Conservation (phyloP, 2,113 vertebrate species). For the Puntigrus tetrazona region DNA sequence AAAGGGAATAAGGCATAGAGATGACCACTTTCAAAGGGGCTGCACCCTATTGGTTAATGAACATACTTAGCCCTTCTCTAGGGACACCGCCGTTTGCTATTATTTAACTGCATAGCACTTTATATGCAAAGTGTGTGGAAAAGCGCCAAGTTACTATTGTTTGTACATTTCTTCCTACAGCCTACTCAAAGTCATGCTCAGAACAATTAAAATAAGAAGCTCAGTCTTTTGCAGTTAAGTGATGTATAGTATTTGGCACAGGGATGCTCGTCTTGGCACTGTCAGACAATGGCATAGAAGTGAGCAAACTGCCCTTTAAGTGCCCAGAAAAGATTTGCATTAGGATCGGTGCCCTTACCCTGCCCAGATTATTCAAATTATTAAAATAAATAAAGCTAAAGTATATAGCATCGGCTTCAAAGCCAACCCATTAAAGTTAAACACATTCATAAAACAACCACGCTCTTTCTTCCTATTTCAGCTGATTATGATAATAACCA, state of each 20-base stretch:
- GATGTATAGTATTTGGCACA: constrained; percentile 46
- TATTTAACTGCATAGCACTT: constrained; percentile 10
- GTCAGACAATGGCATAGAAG: constrained; percentile 63
- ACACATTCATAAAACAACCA: constrained; percentile 51
- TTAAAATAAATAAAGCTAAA: constrained; percentile 55
- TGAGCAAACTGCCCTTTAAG: constrained; percentile 72
- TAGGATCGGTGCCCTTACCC: constrained; percentile 64
- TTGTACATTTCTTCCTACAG: constrained; percentile 19
- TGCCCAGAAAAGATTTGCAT: constrained; percentile 65
- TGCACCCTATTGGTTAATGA: constrained; percentile 8
- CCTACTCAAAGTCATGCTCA: constrained; percentile 4
- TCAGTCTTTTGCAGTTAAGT: constrained; percentile 22
- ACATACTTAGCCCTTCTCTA: not conserved
- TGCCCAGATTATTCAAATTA: constrained; percentile 62
- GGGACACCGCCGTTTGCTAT: not conserved
- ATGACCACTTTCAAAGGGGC: constrained; percentile 14
- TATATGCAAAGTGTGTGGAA: constrained; percentile 23
- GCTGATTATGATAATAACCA: constrained; percentile 74
- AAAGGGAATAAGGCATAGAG: not conserved
- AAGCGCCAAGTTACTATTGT: constrained; percentile 11
- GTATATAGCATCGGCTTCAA: constrained; percentile 58
- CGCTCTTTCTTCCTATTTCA: constrained; percentile 58
- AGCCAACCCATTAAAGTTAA: constrained; percentile 49
- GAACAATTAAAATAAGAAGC: constrained; percentile 11
- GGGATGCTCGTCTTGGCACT: constrained; percentile 57